Base-by-base conservation (phyloP, 2,113 vertebrate species). In the Zapus hudsonius region DNA sequence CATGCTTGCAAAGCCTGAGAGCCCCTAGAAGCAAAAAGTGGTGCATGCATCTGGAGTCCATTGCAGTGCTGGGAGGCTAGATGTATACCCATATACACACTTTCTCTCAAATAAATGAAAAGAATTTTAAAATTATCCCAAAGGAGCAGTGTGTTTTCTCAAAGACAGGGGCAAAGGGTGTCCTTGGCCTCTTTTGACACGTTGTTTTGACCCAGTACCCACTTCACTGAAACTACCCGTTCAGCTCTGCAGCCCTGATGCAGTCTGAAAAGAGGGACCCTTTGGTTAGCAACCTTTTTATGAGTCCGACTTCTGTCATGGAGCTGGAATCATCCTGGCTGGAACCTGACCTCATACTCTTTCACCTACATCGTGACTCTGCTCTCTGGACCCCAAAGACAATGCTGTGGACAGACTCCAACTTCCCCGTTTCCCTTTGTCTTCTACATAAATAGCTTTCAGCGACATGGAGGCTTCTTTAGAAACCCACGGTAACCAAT, bases 401-500 rank as follows among this genome's bases (percentile, higher is more conserved):
- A 94, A 47, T 93, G 80, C 63, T 29, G 27, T 87, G 95, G 94
- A 87, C 92, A 89, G 64, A 73, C 67, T 92, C 89, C 87, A 96
- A 92, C 76, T 92, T 92, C 59, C 63, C 76, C 74, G 15, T 90
- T 92, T 47, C 76, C 91, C 81, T 93, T 95, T 89, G 90, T 94
- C 72, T 90, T 84, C 78, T 90, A 69, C 82, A 91, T 89, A 96
- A 93, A 93, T 70, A 93, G 91, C 64, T 96, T 94, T 94, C 94
- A 92, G 92, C 73, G 93, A 74, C 93, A 38, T 90, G 93, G 90
- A 92, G 90, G 55, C 67, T 95, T 95, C 89, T 95, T 95, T 96
- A 86, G 89, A 96, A 96, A 92, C 94, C 94, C 89, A 75, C 84
- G 57, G 92, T 94, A 95, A 92, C 91, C 92, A 93, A 89, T 73